Conservation (phyloP, 2,888 invertebrate species). For the Phalangium opilio region DNA sequence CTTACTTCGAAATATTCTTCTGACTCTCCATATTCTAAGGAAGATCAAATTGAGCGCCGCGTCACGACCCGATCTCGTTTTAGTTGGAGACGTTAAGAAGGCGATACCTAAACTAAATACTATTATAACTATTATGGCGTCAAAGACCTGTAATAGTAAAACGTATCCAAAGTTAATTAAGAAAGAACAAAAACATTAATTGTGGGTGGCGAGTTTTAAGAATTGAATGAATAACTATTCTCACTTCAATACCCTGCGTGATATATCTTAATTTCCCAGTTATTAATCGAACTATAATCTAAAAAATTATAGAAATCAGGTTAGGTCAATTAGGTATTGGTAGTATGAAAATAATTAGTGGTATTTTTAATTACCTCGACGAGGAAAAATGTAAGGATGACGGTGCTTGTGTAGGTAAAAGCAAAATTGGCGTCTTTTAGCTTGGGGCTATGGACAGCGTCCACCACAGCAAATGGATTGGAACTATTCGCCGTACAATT, state of each 20-base stretch:
- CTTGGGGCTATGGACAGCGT: conserved; percentile 9
- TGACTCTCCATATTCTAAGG: conserved; percentile 21
- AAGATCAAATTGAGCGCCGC: conserved; percentile 19
- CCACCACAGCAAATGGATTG: neutral
- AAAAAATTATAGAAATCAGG: neutral
- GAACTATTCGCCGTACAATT: conserved; percentile 12
- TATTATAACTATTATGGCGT: conserved; percentile 20
- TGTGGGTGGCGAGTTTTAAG: neutral
- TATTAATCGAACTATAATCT: conserved; percentile 16
- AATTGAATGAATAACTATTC: no score
- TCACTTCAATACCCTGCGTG: conserved; percentile 17
- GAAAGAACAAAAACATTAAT: neutral
- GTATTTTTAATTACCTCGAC: conserved; percentile 13
- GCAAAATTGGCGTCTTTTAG: conserved; percentile 13
- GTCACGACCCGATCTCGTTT: conserved; percentile 16
- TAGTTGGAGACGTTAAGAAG: conserved; percentile 16
- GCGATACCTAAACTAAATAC: conserved; percentile 20
- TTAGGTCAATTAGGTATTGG: no score
- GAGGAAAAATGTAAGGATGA: conserved; percentile 14
- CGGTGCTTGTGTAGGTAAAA: conserved; percentile 13
- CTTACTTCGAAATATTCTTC: conserved; percentile 18
- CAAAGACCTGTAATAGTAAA: conserved; percentile 18
- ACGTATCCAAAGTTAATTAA: no score
- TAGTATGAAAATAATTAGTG: no score
- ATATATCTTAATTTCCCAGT: conserved; percentile 17